These are phyloP conservation scores for Fratercula arctica DNA, from an alignment of 2,797 vertebrate species.

Conservation along the genomic window DNA sequence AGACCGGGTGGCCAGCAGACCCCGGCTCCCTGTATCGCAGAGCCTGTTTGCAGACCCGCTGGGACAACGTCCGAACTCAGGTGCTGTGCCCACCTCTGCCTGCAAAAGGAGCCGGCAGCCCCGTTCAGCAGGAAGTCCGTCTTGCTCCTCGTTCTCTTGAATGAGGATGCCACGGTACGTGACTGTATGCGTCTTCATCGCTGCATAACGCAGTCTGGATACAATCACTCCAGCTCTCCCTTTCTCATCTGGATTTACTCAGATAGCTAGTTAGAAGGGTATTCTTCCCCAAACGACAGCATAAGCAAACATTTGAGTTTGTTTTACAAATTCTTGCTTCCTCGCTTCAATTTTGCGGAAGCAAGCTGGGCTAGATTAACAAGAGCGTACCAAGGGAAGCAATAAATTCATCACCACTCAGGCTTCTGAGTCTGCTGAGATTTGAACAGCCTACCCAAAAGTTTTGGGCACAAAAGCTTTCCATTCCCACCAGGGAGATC, in stretches of 20 bases:
- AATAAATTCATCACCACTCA: neutral
- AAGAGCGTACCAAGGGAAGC: neutral
- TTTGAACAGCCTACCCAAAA: neutral
- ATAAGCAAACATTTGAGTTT: neutral
- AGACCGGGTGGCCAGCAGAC: neutral
- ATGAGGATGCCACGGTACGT: accelerated
- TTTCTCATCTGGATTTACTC: neutral
- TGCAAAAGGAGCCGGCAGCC: neutral
- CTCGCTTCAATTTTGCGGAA: neutral
- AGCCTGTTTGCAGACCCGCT: neutral
- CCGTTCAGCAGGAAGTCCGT: accelerated
- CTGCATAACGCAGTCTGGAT: neutral
- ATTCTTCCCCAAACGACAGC: neutral
- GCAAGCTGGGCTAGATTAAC: neutral
- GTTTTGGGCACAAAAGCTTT: neutral
- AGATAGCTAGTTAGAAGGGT: neutral
- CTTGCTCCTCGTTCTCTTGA: neutral
- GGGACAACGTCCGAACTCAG: neutral
- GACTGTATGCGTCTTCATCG: accelerated
- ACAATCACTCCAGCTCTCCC: neutral
- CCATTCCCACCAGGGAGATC: neutral
- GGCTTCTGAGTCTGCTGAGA: neutral
- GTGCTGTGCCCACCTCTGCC: neutral
- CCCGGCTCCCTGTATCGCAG: neutral
- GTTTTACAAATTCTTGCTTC: neutral